Evolutionary conservation across 2,888 invertebrate species (phyloP), one percentile per base, ranked within the genome.

Genomic region (Arctia plantaginis): DNA sequence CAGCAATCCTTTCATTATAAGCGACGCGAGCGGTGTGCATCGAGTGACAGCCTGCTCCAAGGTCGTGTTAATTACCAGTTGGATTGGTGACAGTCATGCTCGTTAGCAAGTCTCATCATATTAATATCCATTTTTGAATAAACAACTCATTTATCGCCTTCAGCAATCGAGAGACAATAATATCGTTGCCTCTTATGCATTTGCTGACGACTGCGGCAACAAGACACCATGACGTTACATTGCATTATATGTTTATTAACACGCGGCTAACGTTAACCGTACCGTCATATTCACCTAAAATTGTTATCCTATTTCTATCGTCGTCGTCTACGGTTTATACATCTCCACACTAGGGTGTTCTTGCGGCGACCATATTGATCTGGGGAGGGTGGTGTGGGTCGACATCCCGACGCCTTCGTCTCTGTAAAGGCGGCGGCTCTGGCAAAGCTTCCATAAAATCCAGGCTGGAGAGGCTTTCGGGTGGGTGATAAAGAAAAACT

Each of bases 311-410:
- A 87, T 85, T 85, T 85, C n/a, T 55, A 23, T 51, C 51, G 84
- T 81, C 79, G 84, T 80, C 84, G 84, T 81, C 84, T 84, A 84
- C 84, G 86, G 82, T 82, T 79, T 88, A 89, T 89, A 90, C 88
- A 86, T 88, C 87, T 89, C 88, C 86, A 88, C 87, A 87, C 87
- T 81, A 92, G 91, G 91, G 91, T 90, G 91, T 93, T 92, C 92
- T 92, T 92, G 90, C 90, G 93, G 92, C 93, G 87, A 94, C 94
- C 94, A 94, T 95, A 95, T 95, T 93, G 95, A 95, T 95, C 95
- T 89, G 90, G 93, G 91, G 93, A 91, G 95, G 94, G 94, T 92
- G 93, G 93, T 90, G 93, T 91, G 94, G 93, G 94, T 90, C 91
- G 94, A 86, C 93, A 92, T 93, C 94, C 94, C 94, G 92, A 92